phyloP scores from a whole-genome alignment of 2,113 vertebrate genomes.

The Upupa epops region DNA sequence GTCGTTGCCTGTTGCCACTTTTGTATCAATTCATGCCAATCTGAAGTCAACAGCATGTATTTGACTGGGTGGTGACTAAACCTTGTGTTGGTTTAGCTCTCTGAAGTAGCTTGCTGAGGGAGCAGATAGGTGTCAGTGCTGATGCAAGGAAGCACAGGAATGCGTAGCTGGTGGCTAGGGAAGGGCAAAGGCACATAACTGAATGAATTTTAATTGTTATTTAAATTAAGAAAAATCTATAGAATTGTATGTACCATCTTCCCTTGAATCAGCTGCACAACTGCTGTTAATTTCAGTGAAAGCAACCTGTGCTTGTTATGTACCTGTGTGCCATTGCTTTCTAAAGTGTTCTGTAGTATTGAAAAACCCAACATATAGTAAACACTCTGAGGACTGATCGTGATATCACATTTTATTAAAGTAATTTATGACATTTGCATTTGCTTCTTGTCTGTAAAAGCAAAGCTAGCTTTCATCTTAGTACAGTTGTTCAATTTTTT shows the following conservation, averaged over 20 bases:
- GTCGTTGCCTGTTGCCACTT: not conserved
- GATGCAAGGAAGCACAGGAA: not conserved
- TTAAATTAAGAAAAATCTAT: not conserved
- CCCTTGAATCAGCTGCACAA: not conserved
- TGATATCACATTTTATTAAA: not conserved
- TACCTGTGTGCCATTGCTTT: not conserved
- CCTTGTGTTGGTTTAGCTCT: not conserved
- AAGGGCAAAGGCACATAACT: not conserved
- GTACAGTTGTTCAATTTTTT: not conserved
- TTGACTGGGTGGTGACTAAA: not conserved
- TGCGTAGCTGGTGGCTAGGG: constrained; percentile 9
- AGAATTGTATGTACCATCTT: not conserved
- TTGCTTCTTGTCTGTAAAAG: not conserved
- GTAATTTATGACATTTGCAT: not conserved
- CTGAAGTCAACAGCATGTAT: not conserved
- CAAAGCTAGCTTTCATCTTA: not conserved
- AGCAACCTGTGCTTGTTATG: not conserved
- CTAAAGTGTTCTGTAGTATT: not conserved
- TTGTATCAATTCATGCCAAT: not conserved
- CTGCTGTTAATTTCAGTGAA: not conserved
- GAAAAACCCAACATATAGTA: not conserved
- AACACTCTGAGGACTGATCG: not conserved
- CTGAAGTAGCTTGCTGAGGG: not conserved
- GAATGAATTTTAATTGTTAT: constrained; percentile 4
- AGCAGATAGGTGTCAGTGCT: not conserved